Base-by-base conservation (phyloP, 1,140 invertebrate species). In the Odontomachus brunneus region DNA sequence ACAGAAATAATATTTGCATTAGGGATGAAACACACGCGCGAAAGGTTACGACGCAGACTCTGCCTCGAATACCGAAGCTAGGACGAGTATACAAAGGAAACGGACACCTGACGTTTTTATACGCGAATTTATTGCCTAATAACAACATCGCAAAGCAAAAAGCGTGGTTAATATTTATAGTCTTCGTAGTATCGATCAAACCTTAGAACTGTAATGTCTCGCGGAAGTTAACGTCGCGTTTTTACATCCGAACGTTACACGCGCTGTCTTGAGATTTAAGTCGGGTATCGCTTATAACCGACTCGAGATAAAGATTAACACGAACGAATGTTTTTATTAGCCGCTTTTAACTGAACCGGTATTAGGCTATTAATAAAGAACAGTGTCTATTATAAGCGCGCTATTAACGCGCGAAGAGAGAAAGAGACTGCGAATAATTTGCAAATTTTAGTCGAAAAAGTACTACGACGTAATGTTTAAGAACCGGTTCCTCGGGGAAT, bases 261-360 rank as follows among this genome's bases (percentile, higher is more conserved):
- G 24, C 22, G 62, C 62, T 12, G 51, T 57, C 19, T 71, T 33
- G 75, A 80, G 65, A 80, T 80, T 71, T 15, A 80, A 69, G 71
- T 69, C 51, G 75, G 71, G 44, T 69, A 11, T 48, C 55, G 24
- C 75, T 80, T 48, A 17, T 80, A 24, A 17, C 65, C 51, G 63
- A n/a, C 51, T 69, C 65, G 65, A 22, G 33, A 80, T 80, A 49
- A 26, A 69, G 65, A 69, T 80, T 80, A 71, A 19, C 17, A 12
- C 14, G 11, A 22, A 49, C 59, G 24, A 38, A 65, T 14, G 15
- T 19, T 44, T 69, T 48, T 55, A 44, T 66, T 57, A 38, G 38
- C 29, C 22, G 26, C 22, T 3, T 44, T 67, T 51, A 22, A 19
- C 14, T n/a, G 38, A 17, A 38, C 29, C 62, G 29, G 17, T 22